These are phyloP conservation scores for Apamea epomidion DNA, from an alignment of 2,888 invertebrate genomes.

Conservation along the genomic window DNA sequence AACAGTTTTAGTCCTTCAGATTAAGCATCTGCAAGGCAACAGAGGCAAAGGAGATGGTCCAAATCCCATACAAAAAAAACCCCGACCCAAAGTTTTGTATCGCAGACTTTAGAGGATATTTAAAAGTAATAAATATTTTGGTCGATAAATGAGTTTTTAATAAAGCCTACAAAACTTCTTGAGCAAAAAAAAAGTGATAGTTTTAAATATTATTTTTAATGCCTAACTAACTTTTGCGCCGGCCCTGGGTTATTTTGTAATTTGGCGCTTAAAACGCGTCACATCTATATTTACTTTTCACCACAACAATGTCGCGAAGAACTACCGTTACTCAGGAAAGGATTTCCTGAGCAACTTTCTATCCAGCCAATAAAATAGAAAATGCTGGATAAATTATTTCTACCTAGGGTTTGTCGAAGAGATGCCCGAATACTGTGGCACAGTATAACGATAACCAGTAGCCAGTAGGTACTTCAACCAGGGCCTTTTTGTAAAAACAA, in stretches of 20 bases:
- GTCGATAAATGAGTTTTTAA: too few relatives aligned
- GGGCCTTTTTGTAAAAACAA: background rate
- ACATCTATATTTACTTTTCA: slow-evolving; percentile 24
- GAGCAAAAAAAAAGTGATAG: too few relatives aligned
- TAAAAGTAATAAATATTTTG: too few relatives aligned
- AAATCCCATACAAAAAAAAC: too few relatives aligned
- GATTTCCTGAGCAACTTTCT: slow-evolving; percentile 50
- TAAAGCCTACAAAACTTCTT: too few relatives aligned
- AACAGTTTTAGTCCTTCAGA: background rate
- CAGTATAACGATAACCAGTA: background rate
- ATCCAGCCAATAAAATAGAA: background rate
- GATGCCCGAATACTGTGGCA: background rate
- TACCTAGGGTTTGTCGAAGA: background rate
- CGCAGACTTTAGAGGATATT: too few relatives aligned
- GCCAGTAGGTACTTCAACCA: background rate
- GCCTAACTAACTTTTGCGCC: too few relatives aligned
- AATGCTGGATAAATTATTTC: background rate
- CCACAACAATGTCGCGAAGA: background rate
- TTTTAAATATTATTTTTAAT: too few relatives aligned
- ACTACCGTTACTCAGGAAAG: slow-evolving; percentile 18
- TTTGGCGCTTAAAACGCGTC: background rate
- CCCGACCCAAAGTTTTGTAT: too few relatives aligned
- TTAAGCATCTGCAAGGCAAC: background rate
- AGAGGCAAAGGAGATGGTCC: too few relatives aligned
- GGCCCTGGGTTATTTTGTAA: background rate